Evolutionary conservation across 2,797 vertebrate genomes (phyloP).

Genomic region (Takifugu rubripes): DNA sequence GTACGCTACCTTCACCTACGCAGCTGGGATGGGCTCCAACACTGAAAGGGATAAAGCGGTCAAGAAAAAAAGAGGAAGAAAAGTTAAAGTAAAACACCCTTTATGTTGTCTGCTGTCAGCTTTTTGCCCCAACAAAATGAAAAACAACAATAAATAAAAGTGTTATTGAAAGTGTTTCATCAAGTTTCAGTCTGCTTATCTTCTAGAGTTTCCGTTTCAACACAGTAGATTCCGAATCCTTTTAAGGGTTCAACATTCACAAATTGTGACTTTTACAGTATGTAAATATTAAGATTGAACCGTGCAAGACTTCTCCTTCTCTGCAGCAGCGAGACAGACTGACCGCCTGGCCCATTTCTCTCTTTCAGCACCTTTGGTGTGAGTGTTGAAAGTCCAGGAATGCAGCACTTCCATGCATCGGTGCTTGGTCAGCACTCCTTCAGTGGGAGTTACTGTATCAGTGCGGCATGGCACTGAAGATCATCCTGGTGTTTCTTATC

Average conservation of each 20-base stretch:
- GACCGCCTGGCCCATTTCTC: conserved; percentile 1
- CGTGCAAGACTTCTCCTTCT: not conserved
- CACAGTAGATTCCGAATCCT: not conserved
- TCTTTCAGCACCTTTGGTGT: conserved; percentile 2
- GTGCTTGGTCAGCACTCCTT: not conserved
- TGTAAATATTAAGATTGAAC: not conserved
- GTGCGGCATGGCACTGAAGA: too few relatives aligned
- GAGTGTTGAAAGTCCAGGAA: not conserved
- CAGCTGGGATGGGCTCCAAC: too few relatives aligned
- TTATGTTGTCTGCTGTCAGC: too few relatives aligned
- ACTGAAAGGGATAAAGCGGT: too few relatives aligned
- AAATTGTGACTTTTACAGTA: not conserved
- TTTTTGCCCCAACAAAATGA: too few relatives aligned
- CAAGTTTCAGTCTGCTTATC: not conserved
- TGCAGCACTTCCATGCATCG: not conserved
- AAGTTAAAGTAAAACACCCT: too few relatives aligned
- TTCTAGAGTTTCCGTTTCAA: not conserved
- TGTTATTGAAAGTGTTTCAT: too few relatives aligned
- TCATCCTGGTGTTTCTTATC: too few relatives aligned
- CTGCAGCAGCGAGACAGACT: not conserved
- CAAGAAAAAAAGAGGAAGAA: too few relatives aligned
- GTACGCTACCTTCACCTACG: too few relatives aligned
- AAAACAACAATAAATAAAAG: too few relatives aligned
- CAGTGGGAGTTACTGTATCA: too few relatives aligned
- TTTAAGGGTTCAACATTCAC: not conserved